Evolutionary conservation across 2,888 invertebrate genomes (phyloP), one percentile per base, ranked within the genome.

Genomic region (Drosophila pseudotalamancana): DNA sequence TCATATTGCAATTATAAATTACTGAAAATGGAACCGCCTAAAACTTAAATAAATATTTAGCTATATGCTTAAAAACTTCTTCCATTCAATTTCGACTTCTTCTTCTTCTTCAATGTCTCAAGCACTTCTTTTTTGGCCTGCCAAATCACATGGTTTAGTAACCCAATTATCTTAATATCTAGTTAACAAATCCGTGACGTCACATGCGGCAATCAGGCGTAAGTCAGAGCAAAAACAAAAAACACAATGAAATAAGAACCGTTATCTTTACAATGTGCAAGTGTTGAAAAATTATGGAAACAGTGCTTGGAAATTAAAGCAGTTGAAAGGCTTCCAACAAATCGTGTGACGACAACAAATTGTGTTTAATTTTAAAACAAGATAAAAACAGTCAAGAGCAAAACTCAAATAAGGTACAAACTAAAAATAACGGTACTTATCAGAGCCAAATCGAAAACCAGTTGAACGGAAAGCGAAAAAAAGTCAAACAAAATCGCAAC

Each of bases 291-390:
- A 64, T 77, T 68, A 83, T 72, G 34, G 61, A 72, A 83, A 77
- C 72, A 74, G 51, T 61, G 70, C 40, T 74, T 45, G 50, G 43
- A 62, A 73, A 73, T 73, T 59, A 66, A 71, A 40, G n/a, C 45
- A 14, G 31, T 48, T 31, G 12, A 23, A 12, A 4, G 16, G 23
- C 5, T n/a, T n/a, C 14, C 12, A 18, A 18, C 11, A 27, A 16
- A 42, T 37, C 32, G 34, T 42, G 23, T 54, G n/a, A 1, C 18
- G n/a, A 42, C 39, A 59, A 55, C 34, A 76, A 63, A 72, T 63
- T 70, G 82, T 68, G 73, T 61, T 76, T 78, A 81, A 78, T 68
- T 84, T 83, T 83, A 77, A 69, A 75, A 78, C 73, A 78, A 60
- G 85, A 81, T 84, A 81, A 84, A 67, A n/a, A n/a, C n/a, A n/a